Evolutionary conservation across 2,113 vertebrate species (phyloP).

Genomic region (Scatophagus argus): DNA sequence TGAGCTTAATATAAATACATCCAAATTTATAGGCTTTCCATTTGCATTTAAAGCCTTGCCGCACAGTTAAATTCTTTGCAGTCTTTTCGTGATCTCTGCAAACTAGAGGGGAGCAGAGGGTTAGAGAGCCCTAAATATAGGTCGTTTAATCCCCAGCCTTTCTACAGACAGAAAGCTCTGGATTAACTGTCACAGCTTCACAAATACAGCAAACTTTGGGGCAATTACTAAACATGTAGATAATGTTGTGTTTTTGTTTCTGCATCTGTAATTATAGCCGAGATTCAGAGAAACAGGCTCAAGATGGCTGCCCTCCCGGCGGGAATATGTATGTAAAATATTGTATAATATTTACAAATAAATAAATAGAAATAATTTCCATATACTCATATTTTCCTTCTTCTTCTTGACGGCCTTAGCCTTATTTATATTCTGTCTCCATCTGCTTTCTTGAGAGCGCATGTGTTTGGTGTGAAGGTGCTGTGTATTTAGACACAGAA

Average conservation of each 20-base stretch:
- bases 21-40: neutral
- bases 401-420: conserved; percentile 8
- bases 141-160: conserved; percentile 40
- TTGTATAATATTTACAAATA: conserved; percentile 48
- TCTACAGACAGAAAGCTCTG: conserved; percentile 35
- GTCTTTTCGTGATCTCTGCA: conserved; percentile 33
- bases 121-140: conserved; percentile 65
- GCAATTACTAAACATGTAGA: conserved; percentile 70
- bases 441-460: conserved; percentile 17
- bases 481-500: conserved; percentile 25
- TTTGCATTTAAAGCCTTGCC: neutral
- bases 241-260: conserved; percentile 61
- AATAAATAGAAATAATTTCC: conserved; percentile 41
- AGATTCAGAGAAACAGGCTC: conserved; percentile 18
- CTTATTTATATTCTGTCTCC: conserved; percentile 45
- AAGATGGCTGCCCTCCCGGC: conserved; percentile 11
- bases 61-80: conserved; percentile 25
- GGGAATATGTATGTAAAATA: conserved; percentile 1
- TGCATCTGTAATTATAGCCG: conserved; percentile 35
- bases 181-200: conserved; percentile 60
- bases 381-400: conserved; percentile 26
- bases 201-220: conserved; percentile 50
- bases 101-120: conserved; percentile 18
- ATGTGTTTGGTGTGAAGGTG: conserved; percentile 40
- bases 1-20: conserved; percentile 21